Conservation (phyloP, 2,797 vertebrate species). For the Neopelma chrysocephalum region DNA sequence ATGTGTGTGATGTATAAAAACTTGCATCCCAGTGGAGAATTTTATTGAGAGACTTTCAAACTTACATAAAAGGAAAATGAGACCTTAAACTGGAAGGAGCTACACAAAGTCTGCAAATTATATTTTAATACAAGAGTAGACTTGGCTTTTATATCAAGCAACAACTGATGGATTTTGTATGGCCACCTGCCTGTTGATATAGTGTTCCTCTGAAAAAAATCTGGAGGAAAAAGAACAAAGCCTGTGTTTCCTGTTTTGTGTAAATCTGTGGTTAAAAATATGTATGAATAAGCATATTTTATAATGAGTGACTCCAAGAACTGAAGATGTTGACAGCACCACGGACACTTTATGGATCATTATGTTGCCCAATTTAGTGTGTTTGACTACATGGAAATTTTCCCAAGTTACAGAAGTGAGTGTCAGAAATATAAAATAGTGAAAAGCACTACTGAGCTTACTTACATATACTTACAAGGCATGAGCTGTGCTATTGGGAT, state of each 20-base stretch:
- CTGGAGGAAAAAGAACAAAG: background rate
- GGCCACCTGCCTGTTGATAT: background rate
- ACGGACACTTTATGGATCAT: background rate
- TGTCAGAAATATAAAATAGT: background rate
- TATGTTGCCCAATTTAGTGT: background rate
- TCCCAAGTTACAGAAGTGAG: background rate
- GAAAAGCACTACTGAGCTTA: background rate
- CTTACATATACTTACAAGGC: background rate
- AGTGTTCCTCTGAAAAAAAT: background rate
- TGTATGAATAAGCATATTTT: background rate
- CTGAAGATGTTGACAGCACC: background rate
- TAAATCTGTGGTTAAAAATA: background rate
- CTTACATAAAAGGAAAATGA: background rate
- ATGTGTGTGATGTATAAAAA: background rate
- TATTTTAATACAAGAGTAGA: background rate
- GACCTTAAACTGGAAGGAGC: background rate
- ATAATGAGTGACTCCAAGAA: background rate
- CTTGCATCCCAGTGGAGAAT: background rate
- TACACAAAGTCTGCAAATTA: background rate
- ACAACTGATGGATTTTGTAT: background rate
- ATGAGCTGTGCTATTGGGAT: background rate
- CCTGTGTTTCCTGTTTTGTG: background rate
- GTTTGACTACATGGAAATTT: background rate
- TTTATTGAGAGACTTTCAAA: background rate
- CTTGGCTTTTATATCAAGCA: background rate